Base-by-base conservation (phyloP, 2,113 vertebrate genomes). In the Nipponia nippon region DNA sequence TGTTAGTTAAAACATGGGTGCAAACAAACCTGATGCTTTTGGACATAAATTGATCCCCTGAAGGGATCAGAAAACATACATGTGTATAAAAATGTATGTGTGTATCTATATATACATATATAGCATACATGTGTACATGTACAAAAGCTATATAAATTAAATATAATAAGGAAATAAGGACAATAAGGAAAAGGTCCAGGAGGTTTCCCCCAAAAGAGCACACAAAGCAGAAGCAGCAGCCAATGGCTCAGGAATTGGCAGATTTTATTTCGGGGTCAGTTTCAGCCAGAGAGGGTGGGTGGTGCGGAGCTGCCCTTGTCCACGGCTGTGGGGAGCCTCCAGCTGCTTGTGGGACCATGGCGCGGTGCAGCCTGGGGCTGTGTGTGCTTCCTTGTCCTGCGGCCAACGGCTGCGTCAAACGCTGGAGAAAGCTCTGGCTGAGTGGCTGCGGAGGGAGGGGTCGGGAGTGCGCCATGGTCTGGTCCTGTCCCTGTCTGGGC, bases 401-500 rank as follows among this genome's bases (percentile, higher is more conserved):
- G 23, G 30, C 10, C 40, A 19, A 59, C 6, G 18, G 7, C 21
- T 50, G 42, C 50, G 11, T 16, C 0, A 2, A 47, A 82, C 83
- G 4, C 32, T n/a, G 23, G 11, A 76, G 22, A 59, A 83, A 69
- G 46, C 7, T 61, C 25, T 50, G 10, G 15, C 16, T 30, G 23
- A 49, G 20, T 12, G 16, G 3, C 23, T 50, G 17, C 2, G 1
- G 18, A 36, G 5, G 6, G 6, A 38, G 9, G 23, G 26, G 9
- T 20, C 1, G 0, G 32, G 34, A 9, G 4, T 2, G 10, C 5
- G 1, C 16, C 21, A 18, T n/a, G 38, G 17, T 65, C 23, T 8
- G 26, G n/a, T 77, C 20, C 44, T 30, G 8, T 36, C 18, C 10
- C 8, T 16, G 34, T 13, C 13, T 13, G 55, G 42, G 25, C 10